phyloP scores from a whole-genome alignment of 2,113 vertebrate genomes.

The Megaleporinus macrocephalus region DNA sequence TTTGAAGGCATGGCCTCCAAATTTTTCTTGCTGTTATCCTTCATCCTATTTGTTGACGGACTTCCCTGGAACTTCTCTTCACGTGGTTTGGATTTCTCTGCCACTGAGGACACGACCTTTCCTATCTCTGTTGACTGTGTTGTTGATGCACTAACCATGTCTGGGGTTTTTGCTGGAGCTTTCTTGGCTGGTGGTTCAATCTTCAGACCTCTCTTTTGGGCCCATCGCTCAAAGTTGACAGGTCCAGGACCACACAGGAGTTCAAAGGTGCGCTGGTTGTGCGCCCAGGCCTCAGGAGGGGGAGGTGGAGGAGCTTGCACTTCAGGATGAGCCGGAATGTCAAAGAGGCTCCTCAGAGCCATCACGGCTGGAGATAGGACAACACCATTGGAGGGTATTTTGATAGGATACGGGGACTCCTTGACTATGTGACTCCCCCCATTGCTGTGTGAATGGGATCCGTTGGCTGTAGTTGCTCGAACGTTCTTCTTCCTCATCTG shows the following conservation, averaged over 20 bases:
- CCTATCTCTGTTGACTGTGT: not conserved
- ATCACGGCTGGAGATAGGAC: slow-evolving; percentile 63
- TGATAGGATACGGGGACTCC: slow-evolving; percentile 23
- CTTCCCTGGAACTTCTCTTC: not conserved
- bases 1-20: not conserved
- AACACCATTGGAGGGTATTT: slow-evolving; percentile 22
- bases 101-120: not conserved
- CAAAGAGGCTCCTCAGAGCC: slow-evolving; percentile 73
- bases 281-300: slow-evolving; percentile 82
- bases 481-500: slow-evolving; percentile 74
- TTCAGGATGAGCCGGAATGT: slow-evolving; percentile 89
- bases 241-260: slow-evolving; percentile 71
- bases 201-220: slow-evolving; percentile 52
- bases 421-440: slow-evolving; percentile 18
- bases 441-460: slow-evolving; percentile 57
- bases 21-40: slow-evolving; percentile 8
- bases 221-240: slow-evolving; percentile 49
- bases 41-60: slow-evolving; percentile 3
- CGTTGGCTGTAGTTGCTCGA: slow-evolving; percentile 42
- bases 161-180: not conserved
- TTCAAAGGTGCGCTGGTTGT: slow-evolving; percentile 71
- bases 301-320: slow-evolving; percentile 87
- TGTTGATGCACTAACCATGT: not conserved
- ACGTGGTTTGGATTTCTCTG: not conserved
- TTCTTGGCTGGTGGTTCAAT: slow-evolving; percentile 21